Evolutionary conservation across 1,140 invertebrate genomes (phyloP).

Genomic region (Brachionus paranguensis): DNA sequence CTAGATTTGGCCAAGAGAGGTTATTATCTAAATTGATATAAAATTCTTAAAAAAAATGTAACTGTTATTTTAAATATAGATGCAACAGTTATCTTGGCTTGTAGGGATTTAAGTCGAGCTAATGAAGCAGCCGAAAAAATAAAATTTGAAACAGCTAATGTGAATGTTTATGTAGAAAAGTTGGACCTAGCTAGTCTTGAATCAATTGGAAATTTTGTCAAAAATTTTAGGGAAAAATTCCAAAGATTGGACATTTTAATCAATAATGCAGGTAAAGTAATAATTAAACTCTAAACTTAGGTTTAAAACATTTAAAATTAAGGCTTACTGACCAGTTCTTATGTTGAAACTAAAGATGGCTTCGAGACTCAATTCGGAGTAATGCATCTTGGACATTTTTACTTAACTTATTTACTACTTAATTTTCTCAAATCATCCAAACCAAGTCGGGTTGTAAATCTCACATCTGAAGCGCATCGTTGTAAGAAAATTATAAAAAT

Average conservation of each 20-base stretch:
- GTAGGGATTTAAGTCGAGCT: slow-evolving; percentile 47
- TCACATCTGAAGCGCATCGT: background rate
- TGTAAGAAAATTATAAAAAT: background rate
- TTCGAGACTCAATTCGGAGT: slow-evolving; percentile 12
- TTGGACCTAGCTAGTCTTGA: slow-evolving; percentile 47
- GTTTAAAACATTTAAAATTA: slow-evolving; percentile 40
- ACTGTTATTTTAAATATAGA: slow-evolving; percentile 20
- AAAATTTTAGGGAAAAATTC: slow-evolving; percentile 45
- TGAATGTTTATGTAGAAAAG: slow-evolving; percentile 46
- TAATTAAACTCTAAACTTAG: too few species aligned
- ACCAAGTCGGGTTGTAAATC: background rate
- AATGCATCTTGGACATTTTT: slow-evolving; percentile 3
- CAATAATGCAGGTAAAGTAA: slow-evolving; percentile 49
- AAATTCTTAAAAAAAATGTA: too few species aligned
- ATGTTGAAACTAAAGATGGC: slow-evolving; percentile 4
- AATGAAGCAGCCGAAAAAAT: slow-evolving; percentile 51
- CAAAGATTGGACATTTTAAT: slow-evolving; percentile 47
- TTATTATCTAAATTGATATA: background rate
- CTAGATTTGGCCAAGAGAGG: slow-evolving; percentile 26
- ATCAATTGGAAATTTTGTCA: slow-evolving; percentile 47
- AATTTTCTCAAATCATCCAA: background rate
- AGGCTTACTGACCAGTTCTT: slow-evolving; percentile 56
- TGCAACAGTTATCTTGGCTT: slow-evolving; percentile 47
- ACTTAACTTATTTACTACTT: background rate
- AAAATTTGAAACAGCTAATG: slow-evolving; percentile 47